These are phyloP conservation scores for Linepithema humile DNA, from an alignment of 1,140 invertebrate species.

Conservation along the genomic window DNA sequence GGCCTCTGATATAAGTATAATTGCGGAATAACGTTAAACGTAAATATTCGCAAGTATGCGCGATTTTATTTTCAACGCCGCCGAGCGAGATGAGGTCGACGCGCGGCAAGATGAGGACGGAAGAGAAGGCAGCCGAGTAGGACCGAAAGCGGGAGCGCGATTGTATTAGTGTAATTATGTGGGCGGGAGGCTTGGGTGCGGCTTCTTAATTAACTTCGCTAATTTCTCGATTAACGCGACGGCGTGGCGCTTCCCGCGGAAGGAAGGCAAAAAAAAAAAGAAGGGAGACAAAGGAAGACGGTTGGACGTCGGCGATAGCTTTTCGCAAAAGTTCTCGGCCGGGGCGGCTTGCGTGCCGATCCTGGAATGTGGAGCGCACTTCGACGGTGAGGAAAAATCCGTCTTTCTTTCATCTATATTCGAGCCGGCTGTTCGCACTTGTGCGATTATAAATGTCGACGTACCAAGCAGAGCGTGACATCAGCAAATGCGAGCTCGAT, in stretches of 20 bases:
- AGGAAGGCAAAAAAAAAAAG: not conserved
- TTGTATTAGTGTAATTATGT: constrained; percentile 61
- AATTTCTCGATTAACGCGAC: constrained; percentile 69
- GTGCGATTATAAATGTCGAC: constrained; percentile 39
- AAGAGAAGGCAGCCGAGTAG: not conserved
- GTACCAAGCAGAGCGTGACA: constrained; percentile 33
- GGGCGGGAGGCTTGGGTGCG: constrained; percentile 34
- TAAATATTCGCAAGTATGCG: not conserved
- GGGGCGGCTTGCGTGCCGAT: not conserved
- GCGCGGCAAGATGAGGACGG: not conserved
- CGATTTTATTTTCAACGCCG: not conserved
- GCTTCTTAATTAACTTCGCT: constrained; percentile 68
- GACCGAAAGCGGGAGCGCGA: not conserved
- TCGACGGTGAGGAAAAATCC: not conserved
- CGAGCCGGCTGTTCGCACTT: not conserved
- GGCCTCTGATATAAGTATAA: not conserved
- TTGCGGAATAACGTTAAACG: not conserved
- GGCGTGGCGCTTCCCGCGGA: not conserved
- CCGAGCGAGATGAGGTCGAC: not conserved
- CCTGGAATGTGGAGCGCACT: not conserved
- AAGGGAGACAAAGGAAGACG: too few relatives aligned
- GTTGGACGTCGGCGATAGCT: not conserved
- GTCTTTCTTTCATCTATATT: not conserved
- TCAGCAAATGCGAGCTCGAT: constrained; percentile 9
- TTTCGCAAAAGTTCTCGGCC: not conserved